These are phyloP conservation scores for Hafferia zeledoni DNA, from an alignment of 2,797 vertebrate species.

Conservation along the genomic window DNA sequence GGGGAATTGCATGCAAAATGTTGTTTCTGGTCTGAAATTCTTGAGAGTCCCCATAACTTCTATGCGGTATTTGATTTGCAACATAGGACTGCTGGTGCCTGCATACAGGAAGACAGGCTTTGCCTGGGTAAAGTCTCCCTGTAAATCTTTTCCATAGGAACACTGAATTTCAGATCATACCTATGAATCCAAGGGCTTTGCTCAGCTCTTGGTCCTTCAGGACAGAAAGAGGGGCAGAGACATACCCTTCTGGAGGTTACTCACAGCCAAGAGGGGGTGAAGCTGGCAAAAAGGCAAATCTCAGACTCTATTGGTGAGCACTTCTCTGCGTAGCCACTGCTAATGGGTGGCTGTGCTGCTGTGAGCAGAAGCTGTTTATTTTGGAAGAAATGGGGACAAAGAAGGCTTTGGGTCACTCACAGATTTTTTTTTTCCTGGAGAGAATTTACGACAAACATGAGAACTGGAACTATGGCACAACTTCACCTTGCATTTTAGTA, in stretches of 20 bases:
- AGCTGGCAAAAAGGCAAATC: neutral
- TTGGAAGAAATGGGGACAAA: neutral
- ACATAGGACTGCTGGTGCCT: fast-evolving
- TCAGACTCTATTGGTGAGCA: fast-evolving
- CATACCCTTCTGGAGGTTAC: neutral
- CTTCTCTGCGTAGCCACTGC: neutral
- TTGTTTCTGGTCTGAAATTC: neutral
- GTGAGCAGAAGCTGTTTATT: neutral
- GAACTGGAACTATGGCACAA: neutral
- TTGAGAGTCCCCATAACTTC: neutral
- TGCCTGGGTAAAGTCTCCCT: neutral
- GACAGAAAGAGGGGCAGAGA: neutral
- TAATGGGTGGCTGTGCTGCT: neutral
- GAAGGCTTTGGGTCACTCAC: neutral
- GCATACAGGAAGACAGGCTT: fast-evolving
- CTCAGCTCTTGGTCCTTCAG: neutral
- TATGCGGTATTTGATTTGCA: fast-evolving
- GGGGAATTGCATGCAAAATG: neutral
- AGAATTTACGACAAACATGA: neutral
- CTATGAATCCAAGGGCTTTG: neutral
- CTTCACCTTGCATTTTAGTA: neutral
- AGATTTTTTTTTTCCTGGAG: neutral
- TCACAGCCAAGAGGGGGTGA: neutral
- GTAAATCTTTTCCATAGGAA: neutral
- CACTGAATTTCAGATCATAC: neutral